A percentile compares a stretch with the other conserved stretches of the same genome.
Conservation (phyloP, 2,797 vertebrate species). For the Manis crassicaudata region DNA sequence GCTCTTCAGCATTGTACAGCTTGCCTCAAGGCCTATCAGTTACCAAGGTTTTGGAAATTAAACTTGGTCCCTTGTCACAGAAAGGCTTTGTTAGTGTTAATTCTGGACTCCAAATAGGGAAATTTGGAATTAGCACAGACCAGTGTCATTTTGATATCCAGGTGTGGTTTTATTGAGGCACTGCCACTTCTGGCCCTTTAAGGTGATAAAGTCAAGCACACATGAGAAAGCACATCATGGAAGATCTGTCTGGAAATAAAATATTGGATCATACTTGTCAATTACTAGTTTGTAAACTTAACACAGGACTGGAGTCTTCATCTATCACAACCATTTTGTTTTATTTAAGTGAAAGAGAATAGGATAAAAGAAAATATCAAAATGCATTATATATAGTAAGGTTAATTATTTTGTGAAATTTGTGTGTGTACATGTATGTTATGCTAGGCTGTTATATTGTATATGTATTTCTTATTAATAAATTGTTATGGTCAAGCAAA, state of each 20-base stretch:
- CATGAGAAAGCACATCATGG: conserved; percentile 17
- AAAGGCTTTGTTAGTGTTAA: conserved; percentile 46
- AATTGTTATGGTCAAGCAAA: background rate
- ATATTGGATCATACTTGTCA: conserved; percentile 7
- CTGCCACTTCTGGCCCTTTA: background rate
- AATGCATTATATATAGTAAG: background rate
- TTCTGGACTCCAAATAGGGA: conserved; percentile 46
- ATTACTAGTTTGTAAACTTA: conserved; percentile 42
- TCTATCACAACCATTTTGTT: background rate
- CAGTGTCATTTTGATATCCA: conserved; percentile 30
- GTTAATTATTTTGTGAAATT: conserved; percentile 25
- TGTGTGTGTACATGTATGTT: background rate
- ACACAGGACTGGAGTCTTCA: background rate
- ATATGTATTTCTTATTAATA: background rate
- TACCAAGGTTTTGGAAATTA: conserved; percentile 62
- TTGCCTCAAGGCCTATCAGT: conserved; percentile 48
- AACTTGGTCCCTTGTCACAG: conserved; percentile 47
- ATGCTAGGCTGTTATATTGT: background rate
- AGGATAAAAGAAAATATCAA: conserved; percentile 28
- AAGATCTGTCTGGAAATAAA: conserved; percentile 46
- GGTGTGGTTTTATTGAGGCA: conserved; percentile 2
- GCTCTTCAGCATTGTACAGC: conserved; percentile 41
- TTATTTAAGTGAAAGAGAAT: background rate
- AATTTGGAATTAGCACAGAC: background rate
- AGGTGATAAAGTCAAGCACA: background rate